phyloP scores from a whole-genome alignment of 2,888 invertebrate genomes.

The Pterobdella sp. region DNA sequence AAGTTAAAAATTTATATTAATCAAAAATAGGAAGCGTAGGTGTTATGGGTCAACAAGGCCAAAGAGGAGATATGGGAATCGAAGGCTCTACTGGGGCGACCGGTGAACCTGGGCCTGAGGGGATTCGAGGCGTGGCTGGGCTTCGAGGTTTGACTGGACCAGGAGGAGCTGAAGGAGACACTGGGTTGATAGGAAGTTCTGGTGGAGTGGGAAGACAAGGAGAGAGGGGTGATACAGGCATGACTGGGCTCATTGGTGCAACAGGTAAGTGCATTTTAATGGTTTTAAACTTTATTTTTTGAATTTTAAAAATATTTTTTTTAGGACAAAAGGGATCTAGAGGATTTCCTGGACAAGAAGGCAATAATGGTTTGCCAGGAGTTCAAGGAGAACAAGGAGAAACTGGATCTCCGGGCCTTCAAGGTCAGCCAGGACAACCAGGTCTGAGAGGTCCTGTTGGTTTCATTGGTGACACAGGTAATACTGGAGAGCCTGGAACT shows the following conservation, averaged over 20 bases:
- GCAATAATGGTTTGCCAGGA: constrained; percentile 24
- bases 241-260: constrained; percentile 23
- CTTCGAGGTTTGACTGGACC: constrained; percentile 30
- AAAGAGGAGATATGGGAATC: constrained; percentile 31
- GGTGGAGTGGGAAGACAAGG: constrained; percentile 29
- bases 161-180: constrained; percentile 33
- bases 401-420: not conserved
- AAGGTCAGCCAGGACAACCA: not conserved
- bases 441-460: not conserved
- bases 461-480: constrained; percentile 13
- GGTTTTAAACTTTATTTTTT: not conserved
- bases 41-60: constrained; percentile 31
- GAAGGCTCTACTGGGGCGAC: constrained; percentile 28
- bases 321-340: constrained; percentile 18
- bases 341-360: constrained; percentile 27
- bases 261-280: constrained; percentile 17
- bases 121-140: constrained; percentile 30
- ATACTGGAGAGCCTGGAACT: constrained; percentile 23
- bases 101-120: constrained; percentile 25
- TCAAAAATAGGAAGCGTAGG: constrained; percentile 20
- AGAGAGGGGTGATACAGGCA: constrained; percentile 25
- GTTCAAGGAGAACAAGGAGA: not conserved
- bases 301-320: not conserved
- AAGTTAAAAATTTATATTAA: not conserved
- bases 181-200: constrained; percentile 29